Evolutionary conservation across 2,888 invertebrate species (phyloP), one percentile per base, ranked within the genome.

Genomic region (Cactoblastis cactorum): DNA sequence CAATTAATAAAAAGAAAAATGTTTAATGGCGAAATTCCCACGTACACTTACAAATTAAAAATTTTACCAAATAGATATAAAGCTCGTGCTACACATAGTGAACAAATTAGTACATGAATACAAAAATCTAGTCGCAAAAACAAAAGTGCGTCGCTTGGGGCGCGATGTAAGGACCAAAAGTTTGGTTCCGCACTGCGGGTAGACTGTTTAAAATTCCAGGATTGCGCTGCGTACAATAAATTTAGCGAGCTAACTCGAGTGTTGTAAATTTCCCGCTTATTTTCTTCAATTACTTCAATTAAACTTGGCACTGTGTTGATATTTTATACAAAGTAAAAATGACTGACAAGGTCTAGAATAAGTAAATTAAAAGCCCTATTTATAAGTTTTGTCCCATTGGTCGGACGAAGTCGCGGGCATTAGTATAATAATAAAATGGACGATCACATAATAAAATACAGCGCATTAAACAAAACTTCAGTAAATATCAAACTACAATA

Each of bases 191-290:
- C 79, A 79, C 56, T 79, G 78, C 77, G 71, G 76, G 62, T 57
- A 63, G 53, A 56, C 80, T 82, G 73, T 62, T 84, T 84, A 74
- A 82, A 81, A 85, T 84, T 84, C 85, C 71, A 69, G 72, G 73
- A 79, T 77, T 72, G 81, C 69, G 65, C 79, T 77, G 67, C 77
- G 77, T 76, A 75, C 83, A 77, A 82, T 83, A 83, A 84, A 85
- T 84, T 83, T 66, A 71, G 72, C 74, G 57, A 58, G 64, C 68
- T 69, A 70, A 71, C 76, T 75, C 67, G 52, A 63, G 66, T 62
- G 73, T 65, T 74, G 74, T 79, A 79, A 82, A 83, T 82, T 83
- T 74, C 51, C 69, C 69, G 74, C 74, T 78, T 81, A 80, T 81
- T 80, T 80, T 71, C 71, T 64, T 75, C 78, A 83, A 83, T 83